phyloP scores from a whole-genome alignment of 2,888 invertebrate species.

The Crocallis elinguaria region DNA sequence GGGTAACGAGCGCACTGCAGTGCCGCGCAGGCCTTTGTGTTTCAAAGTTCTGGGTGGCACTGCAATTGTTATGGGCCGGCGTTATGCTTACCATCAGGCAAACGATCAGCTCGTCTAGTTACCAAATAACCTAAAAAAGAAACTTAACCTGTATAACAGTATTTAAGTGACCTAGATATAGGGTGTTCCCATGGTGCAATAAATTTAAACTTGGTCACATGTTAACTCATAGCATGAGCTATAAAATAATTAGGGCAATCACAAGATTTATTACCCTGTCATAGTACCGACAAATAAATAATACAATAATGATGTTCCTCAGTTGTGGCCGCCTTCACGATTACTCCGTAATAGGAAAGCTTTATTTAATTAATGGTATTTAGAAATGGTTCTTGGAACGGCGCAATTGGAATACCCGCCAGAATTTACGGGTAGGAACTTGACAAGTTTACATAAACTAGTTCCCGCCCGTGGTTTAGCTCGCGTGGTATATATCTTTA shows the following conservation, averaged over 20 bases:
- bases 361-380: constrained; percentile 3
- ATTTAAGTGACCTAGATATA: not conserved
- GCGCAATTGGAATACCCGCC: not conserved
- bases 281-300: constrained; percentile 13
- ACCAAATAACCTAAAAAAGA: no score
- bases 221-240: constrained; percentile 24
- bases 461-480: no score
- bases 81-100: no score
- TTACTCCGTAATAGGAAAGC: not conserved
- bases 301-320: constrained; percentile 10
- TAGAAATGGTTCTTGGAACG: not conserved
- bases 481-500: no score
- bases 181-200: not conserved
- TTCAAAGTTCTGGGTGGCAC: no score
- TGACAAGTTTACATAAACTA: not conserved
- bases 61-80: no score
- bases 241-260: constrained; percentile 35
- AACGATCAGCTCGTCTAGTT: no score
- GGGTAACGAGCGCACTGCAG: no score
- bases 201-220: constrained; percentile 17
- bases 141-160: not conserved
- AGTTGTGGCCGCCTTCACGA: constrained; percentile 13
- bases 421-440: no score
- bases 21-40: no score
- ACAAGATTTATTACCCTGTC: constrained; percentile 26